Conservation (phyloP, 2,888 invertebrate genomes). For the Drosophila kokeensis region DNA sequence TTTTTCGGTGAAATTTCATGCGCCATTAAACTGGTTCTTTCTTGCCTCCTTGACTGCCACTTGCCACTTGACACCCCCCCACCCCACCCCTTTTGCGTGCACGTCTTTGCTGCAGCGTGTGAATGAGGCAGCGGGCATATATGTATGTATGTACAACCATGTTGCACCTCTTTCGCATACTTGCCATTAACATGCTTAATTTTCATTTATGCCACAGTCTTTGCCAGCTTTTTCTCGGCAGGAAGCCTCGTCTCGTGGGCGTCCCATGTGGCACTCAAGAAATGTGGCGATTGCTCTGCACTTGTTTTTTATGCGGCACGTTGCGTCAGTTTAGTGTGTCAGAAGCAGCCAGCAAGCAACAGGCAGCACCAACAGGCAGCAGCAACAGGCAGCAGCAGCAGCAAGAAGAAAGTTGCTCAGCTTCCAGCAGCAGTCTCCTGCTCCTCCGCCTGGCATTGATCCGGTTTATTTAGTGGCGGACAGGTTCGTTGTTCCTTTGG, state of each 20-base stretch:
- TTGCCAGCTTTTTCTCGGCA: slow-evolving; percentile 54
- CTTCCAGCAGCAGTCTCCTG: slow-evolving; percentile 16
- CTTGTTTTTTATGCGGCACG: slow-evolving; percentile 73
- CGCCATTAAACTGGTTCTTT: slow-evolving; percentile 82
- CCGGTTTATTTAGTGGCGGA: slow-evolving; percentile 67
- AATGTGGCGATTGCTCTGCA: slow-evolving; percentile 53
- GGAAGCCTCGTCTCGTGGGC: slow-evolving; percentile 74
- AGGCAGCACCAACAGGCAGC: neutral
- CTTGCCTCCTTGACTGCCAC: slow-evolving; percentile 18
- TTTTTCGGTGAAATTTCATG: slow-evolving; percentile 79
- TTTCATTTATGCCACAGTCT: slow-evolving; percentile 67
- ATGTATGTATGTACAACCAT: too few relatives aligned
- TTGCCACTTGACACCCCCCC: neutral
- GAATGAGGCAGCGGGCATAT: slow-evolving; percentile 53
- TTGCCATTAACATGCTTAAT: slow-evolving; percentile 72
- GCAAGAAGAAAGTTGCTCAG: slow-evolving; percentile 76
- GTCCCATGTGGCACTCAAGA: slow-evolving; percentile 44
- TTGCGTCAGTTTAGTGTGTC: slow-evolving; percentile 82
- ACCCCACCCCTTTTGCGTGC: neutral
- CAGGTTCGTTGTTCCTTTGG: slow-evolving; percentile 73
- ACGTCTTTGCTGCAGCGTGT: slow-evolving; percentile 48
- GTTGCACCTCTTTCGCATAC: slow-evolving; percentile 22
- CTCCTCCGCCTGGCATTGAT: slow-evolving; percentile 54
- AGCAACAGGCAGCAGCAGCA: neutral
- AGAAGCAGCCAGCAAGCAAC: slow-evolving; percentile 62